Percentiles rank a stretch among this genome's conserved stretches.
Evolutionary conservation across 2,888 invertebrate genomes (phyloP).

Genomic region (Agonum fuliginosum): DNA sequence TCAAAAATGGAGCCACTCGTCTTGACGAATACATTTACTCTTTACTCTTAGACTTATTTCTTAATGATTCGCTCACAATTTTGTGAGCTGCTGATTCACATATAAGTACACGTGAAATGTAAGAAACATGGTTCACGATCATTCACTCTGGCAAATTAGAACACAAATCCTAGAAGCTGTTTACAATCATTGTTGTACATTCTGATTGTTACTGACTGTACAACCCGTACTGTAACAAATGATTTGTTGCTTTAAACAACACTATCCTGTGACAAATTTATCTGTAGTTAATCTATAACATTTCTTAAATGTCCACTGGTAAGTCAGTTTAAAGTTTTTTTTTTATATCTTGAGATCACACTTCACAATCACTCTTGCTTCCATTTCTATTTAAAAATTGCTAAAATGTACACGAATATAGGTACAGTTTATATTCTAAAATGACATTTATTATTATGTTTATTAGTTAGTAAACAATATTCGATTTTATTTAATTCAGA

Average conservation of each 20-base stretch:
- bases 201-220: constrained; percentile 43
- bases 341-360: constrained; percentile 31
- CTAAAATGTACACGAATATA: constrained; percentile 3
- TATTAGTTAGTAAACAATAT: constrained; percentile 31
- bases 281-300: constrained; percentile 49
- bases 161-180: constrained; percentile 54
- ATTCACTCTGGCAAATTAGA: constrained; percentile 32
- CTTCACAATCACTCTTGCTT: constrained; percentile 36
- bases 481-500: not conserved
- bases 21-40: no score
- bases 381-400: constrained; percentile 54
- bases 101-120: constrained; percentile 28
- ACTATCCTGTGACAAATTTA: constrained; percentile 56
- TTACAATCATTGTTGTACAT: constrained; percentile 51
- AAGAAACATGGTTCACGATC: constrained; percentile 30
- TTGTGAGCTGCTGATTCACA: constrained; percentile 14
- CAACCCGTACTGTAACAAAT: constrained; percentile 45
- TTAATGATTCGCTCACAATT: not conserved
- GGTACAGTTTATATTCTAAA: constrained; percentile 18
- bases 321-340: constrained; percentile 16
- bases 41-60: not conserved
- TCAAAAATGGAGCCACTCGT: no score
- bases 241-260: constrained; percentile 49
- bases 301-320: constrained; percentile 35
- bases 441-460: constrained; percentile 44